Percentiles rank a stretch among this genome's conserved stretches.
Evolutionary conservation across 1,140 invertebrate species (phyloP).

Genomic region (Polyergus mexicanus): DNA sequence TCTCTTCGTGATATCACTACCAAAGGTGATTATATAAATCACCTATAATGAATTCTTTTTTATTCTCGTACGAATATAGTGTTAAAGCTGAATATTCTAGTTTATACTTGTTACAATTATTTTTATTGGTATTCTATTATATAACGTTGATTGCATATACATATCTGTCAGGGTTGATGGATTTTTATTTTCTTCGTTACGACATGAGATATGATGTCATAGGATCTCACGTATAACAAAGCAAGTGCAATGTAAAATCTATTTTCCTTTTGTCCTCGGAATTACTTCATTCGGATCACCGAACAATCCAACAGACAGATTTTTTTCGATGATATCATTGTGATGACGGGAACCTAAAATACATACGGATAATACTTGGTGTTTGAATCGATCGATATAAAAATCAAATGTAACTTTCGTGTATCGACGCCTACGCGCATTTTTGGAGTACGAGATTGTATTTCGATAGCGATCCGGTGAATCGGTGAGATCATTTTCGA

Average conservation of each 20-base stretch:
- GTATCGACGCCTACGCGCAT: slow-evolving; percentile 21
- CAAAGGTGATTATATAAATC: not conserved
- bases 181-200: slow-evolving; percentile 28
- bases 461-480: not conserved
- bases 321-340: slow-evolving; percentile 57
- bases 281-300: slow-evolving; percentile 29
- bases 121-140: not conserved
- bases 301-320: slow-evolving; percentile 9
- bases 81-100: not conserved
- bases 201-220: slow-evolving; percentile 21
- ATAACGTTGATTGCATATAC: slow-evolving; percentile 14
- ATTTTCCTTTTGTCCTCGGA: not conserved
- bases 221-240: not conserved
- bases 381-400: slow-evolving; percentile 23
- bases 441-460: slow-evolving; percentile 3
- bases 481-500: slow-evolving; percentile 47
- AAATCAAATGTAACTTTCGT: slow-evolving; percentile 43
- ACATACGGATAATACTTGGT: slow-evolving; percentile 24
- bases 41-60: not conserved
- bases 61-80: not conserved
- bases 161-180: not conserved
- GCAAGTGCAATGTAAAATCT: not conserved
- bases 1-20: not conserved
- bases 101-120: slow-evolving; percentile 1
- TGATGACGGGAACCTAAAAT: slow-evolving; percentile 34